phyloP scores from a whole-genome alignment of 1,140 invertebrate genomes.

The Drosophila bifasciata region DNA sequence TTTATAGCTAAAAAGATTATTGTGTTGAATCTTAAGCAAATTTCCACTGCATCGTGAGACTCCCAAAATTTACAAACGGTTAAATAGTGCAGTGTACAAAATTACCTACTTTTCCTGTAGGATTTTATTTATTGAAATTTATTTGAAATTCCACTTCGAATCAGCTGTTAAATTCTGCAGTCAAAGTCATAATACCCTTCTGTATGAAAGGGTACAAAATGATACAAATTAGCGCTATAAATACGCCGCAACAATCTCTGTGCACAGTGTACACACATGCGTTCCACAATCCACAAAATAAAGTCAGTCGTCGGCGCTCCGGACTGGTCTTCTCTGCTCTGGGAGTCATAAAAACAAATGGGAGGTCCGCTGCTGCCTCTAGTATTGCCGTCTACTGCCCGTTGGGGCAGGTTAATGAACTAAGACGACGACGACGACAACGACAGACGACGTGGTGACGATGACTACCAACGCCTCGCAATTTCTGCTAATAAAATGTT shows the following conservation, averaged over 20 bases:
- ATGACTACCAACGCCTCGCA: conserved; percentile 49
- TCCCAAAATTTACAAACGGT: no score
- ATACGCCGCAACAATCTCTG: conserved; percentile 44
- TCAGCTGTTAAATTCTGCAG: no score
- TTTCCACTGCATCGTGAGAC: no score
- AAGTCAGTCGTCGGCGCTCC: not conserved
- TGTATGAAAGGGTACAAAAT: conserved; percentile 1
- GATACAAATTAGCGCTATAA: conserved; percentile 78
- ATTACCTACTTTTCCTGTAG: no score
- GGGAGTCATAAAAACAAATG: conserved; percentile 70
- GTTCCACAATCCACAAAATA: conserved; percentile 32
- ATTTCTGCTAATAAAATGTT: conserved; percentile 72
- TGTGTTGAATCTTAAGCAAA: no score
- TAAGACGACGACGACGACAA: conserved; percentile 15
- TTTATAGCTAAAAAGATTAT: no score
- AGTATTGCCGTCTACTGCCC: conserved; percentile 15
- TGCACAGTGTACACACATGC: conserved; percentile 11
- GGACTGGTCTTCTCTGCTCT: conserved; percentile 8
- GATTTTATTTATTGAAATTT: no score
- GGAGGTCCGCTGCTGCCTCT: conserved; percentile 22
- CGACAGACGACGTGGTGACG: conserved; percentile 21
- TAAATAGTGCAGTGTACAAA: no score
- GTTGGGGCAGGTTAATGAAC: conserved; percentile 67
- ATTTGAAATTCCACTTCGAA: no score
- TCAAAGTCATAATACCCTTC: no score